These are phyloP conservation scores for Florisuga fusca DNA, from an alignment of 2,797 vertebrate species.

Conservation along the genomic window DNA sequence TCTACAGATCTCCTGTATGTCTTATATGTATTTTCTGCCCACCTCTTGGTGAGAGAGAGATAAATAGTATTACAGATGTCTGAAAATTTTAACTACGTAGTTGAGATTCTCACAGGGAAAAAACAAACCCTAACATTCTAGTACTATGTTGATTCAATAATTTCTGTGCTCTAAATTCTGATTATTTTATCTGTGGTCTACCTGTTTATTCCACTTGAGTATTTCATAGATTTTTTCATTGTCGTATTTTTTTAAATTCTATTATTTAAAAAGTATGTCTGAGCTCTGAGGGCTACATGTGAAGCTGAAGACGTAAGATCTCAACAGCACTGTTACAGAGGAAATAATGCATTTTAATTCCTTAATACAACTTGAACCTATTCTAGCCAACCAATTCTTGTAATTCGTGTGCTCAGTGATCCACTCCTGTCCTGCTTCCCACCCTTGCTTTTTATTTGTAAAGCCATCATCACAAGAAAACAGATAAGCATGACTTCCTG, in stretches of 20 bases:
- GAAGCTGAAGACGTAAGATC: neutral
- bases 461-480: neutral
- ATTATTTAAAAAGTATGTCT: neutral
- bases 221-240: neutral
- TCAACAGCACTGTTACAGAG: neutral
- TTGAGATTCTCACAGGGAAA: neutral
- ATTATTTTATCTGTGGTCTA: neutral
- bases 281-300: neutral
- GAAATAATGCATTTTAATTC: neutral
- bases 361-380: neutral
- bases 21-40: neutral
- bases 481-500: neutral
- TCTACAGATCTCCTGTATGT: neutral
- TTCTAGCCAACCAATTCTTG: neutral
- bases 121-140: neutral
- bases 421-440: neutral
- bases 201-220: neutral
- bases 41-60: accelerated
- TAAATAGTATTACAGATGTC: neutral
- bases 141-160: neutral
- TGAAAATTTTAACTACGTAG: neutral
- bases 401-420: neutral
- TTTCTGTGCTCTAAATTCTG: neutral
- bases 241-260: neutral
- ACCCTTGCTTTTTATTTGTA: neutral